Conservation (phyloP, 2,888 invertebrate genomes). For the Polydesmus complanatus region DNA sequence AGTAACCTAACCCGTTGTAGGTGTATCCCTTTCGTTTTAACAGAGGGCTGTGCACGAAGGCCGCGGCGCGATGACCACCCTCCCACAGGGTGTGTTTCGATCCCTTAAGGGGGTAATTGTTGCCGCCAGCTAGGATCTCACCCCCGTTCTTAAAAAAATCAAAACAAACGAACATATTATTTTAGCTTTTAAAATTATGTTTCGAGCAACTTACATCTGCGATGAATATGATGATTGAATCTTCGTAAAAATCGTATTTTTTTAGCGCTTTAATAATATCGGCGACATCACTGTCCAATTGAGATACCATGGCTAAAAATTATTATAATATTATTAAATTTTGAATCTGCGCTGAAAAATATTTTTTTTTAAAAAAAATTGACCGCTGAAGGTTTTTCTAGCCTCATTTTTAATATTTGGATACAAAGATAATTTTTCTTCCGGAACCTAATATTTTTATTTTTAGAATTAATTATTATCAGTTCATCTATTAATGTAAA, state of each 20-base stretch:
- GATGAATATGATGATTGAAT: conserved; percentile 36
- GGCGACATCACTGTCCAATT: conserved; percentile 36
- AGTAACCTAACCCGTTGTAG: conserved; percentile 24
- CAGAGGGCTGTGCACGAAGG: conserved; percentile 32
- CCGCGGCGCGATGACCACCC: conserved; percentile 34
- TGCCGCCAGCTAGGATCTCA: conserved; percentile 22
- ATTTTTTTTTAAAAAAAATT: too few species aligned
- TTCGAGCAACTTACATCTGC: conserved; percentile 35
- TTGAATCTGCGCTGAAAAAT: too few species aligned
- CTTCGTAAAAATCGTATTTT: conserved; percentile 30
- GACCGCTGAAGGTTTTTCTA: conserved; percentile 21
- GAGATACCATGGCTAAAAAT: conserved; percentile 32
- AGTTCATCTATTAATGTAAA: too few species aligned
- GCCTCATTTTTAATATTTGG: conserved; percentile 19
- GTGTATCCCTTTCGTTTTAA: conserved; percentile 24
- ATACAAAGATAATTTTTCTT: conserved; percentile 19
- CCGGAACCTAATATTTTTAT: conserved; percentile 21
- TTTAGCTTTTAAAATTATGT: neutral
- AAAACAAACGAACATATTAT: neutral
- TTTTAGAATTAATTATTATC: too few species aligned
- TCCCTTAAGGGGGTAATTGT: conserved; percentile 35
- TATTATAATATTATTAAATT: neutral
- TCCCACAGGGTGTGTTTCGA: conserved; percentile 35
- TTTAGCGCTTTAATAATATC: conserved; percentile 32
- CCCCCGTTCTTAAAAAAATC: conserved; percentile 19